These are phyloP conservation scores for Delphinapterus leucas DNA, from an alignment of 2,113 vertebrate genomes.

Conservation along the genomic window DNA sequence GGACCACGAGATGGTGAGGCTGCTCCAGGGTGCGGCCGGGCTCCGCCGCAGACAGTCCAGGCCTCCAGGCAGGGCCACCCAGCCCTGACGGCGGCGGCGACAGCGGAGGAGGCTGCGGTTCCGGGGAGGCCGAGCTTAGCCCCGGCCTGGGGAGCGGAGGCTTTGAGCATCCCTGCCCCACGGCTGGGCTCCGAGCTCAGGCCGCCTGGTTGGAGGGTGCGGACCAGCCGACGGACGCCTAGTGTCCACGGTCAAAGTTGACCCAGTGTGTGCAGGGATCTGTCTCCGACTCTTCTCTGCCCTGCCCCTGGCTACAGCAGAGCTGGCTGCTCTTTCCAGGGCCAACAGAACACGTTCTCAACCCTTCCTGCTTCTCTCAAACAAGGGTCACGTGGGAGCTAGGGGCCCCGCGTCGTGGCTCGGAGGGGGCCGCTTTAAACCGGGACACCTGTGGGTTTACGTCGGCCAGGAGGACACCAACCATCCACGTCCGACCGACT, in stretches of 20 bases:
- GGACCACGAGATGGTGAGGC: slow-evolving; percentile 92
- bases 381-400: accelerated
- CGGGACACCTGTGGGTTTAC: neutral
- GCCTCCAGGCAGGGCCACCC: neutral
- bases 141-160: accelerated
- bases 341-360: accelerated
- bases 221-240: neutral
- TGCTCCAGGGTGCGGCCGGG: slow-evolving; percentile 71
- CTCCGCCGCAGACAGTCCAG: slow-evolving; percentile 77
- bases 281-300: accelerated
- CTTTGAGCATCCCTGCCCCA: accelerated
- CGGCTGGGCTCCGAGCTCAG: neutral
- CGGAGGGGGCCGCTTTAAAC: neutral
- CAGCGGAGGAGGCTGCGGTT: neutral
- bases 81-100: neutral
- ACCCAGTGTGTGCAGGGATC: accelerated
- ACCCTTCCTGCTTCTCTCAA: neutral
- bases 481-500: accelerated
- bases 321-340: accelerated
- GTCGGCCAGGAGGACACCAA: neutral
- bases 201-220: neutral
- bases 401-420: accelerated
- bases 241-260: accelerated
- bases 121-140: neutral
- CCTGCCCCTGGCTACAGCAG: no score